Evolutionary conservation across 2,888 invertebrate species (phyloP).

Genomic region (Brachyopa scutellaris): DNA sequence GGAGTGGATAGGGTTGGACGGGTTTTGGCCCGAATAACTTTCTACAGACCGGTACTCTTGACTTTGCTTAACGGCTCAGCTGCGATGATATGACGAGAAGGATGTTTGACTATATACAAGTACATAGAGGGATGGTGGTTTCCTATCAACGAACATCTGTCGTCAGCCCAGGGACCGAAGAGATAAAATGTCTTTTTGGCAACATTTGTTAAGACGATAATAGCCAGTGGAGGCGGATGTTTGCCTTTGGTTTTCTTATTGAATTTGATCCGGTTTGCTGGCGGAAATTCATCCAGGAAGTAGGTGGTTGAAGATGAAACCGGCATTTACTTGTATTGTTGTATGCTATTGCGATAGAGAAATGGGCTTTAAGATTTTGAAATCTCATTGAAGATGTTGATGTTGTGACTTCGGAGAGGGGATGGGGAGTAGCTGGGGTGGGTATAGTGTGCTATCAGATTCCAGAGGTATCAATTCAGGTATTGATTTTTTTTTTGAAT

Average conservation of each 20-base stretch:
- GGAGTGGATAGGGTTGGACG: no score
- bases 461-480: background rate
- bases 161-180: background rate
- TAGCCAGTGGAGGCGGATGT: slow-evolving; percentile 46
- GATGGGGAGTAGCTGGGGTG: background rate
- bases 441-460: background rate
- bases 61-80: slow-evolving; percentile 61
- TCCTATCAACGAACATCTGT: slow-evolving; percentile 39
- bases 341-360: background rate
- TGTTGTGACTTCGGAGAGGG: no score
- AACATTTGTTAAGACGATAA: slow-evolving; percentile 61
- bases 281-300: slow-evolving; percentile 45
- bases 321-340: slow-evolving; percentile 18
- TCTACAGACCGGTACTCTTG: slow-evolving; percentile 42
- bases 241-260: slow-evolving; percentile 59
- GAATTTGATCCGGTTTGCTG: slow-evolving; percentile 46
- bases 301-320: slow-evolving; percentile 36
- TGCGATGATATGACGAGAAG: slow-evolving; percentile 55
- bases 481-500: no score
- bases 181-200: slow-evolving; percentile 57
- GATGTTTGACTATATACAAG: slow-evolving; percentile 27
- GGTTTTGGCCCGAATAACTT: slow-evolving; percentile 35
- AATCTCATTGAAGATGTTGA: slow-evolving; percentile 1
- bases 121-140: slow-evolving; percentile 16
- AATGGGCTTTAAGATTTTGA: slow-evolving; percentile 1